Percentiles rank a stretch among this genome's conserved stretches.
These are phyloP conservation scores for Rhinopomastus cyanomelas DNA, from an alignment of 2,113 vertebrate genomes.

Conservation along the genomic window DNA sequence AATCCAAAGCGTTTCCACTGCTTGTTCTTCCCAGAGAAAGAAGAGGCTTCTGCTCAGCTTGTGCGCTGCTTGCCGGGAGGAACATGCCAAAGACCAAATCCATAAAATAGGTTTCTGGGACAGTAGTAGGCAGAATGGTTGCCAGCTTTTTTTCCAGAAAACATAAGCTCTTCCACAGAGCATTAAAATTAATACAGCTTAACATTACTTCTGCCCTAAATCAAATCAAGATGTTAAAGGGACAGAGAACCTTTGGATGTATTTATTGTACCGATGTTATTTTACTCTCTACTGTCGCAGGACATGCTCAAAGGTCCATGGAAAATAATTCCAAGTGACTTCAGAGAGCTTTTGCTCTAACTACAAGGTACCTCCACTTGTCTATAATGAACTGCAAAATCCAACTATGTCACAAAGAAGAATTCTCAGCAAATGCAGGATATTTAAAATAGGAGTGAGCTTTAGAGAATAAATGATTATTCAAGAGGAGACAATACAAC, in stretches of 20 bases:
- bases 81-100: neutral
- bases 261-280: neutral
- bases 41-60: neutral
- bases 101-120: constrained; percentile 67
- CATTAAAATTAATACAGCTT: constrained; percentile 59
- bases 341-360: neutral
- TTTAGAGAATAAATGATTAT: neutral
- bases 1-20: neutral
- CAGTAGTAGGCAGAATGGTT: constrained; percentile 11
- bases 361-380: neutral
- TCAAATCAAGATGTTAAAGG: constrained; percentile 32
- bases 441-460: neutral
- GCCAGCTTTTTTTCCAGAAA: constrained; percentile 52
- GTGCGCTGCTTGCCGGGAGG: neutral
- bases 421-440: neutral
- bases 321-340: neutral
- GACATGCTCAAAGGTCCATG: neutral
- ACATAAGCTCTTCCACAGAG: constrained; percentile 50
- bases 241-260: neutral
- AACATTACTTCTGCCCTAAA: constrained; percentile 47
- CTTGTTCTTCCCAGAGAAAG: neutral
- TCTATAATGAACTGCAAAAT: neutral
- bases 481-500: neutral
- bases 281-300: neutral
- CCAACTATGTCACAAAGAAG: neutral